These are phyloP conservation scores for Empis stercorea DNA, from an alignment of 2,888 invertebrate genomes.

Conservation along the genomic window DNA sequence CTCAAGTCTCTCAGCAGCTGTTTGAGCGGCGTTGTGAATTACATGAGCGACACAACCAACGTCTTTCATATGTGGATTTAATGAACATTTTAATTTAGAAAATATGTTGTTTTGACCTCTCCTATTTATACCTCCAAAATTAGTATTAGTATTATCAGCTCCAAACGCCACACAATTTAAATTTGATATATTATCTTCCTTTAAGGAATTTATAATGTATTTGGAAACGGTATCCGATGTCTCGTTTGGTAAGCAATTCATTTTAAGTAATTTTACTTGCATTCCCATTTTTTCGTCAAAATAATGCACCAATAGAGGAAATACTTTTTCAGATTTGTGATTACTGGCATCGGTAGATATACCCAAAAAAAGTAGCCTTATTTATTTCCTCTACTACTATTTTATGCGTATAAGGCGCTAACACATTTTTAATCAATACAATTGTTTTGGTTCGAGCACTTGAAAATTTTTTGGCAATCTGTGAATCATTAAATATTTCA, in stretches of 20 bases:
- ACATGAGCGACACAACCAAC: slow-evolving; percentile 4
- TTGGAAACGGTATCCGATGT: background rate
- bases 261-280: background rate
- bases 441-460: too few relatives aligned
- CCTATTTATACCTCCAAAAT: slow-evolving; percentile 4
- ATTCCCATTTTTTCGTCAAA: background rate
- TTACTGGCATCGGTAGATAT: too few relatives aligned
- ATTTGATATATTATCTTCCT: background rate
- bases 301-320: background rate
- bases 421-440: too few relatives aligned
- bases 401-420: too few relatives aligned
- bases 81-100: slow-evolving; percentile 3
- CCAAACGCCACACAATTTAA: background rate
- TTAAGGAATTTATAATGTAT: background rate
- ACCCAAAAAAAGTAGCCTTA: too few relatives aligned
- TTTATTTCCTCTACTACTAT: too few relatives aligned
- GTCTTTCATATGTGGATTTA: slow-evolving; percentile 3
- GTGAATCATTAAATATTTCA: too few relatives aligned
- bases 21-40: slow-evolving; percentile 4
- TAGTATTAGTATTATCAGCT: slow-evolving; percentile 1
- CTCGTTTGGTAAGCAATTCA: background rate
- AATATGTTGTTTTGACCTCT: slow-evolving; percentile 3
- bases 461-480: too few relatives aligned
- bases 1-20: slow-evolving; percentile 1
- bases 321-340: background rate